Evolutionary conservation across 2,113 vertebrate genomes (phyloP), one percentile per base, ranked within the genome.

Genomic region (Ptychochromis oligacanthus): DNA sequence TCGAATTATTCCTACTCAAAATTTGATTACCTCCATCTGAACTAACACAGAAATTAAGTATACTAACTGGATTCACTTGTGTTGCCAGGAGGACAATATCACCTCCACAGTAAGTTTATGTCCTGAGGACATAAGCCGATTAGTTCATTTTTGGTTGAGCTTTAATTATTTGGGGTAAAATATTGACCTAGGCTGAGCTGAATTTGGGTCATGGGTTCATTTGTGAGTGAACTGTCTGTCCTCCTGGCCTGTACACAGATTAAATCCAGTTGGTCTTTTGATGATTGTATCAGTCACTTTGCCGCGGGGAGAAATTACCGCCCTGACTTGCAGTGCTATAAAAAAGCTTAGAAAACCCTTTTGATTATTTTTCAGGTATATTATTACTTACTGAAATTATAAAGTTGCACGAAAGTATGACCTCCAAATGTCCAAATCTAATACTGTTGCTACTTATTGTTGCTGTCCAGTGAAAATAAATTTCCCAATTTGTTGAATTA

Each of bases 1-100:
- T 58, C 9, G 20, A 75, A 26, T 59, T 6, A 62, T 54, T 4
- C 26, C 34, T 7, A 12, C 54, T 40, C 22, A 24, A 24, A 57
- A 24, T 56, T 34, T 54, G 26, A 65, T 57, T 22, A 43, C 7
- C n/a, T 49, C 7, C 26, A 38, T 67, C 22, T 55, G 26, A 52
- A 67, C 62, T 72, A 59, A 85, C 7, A 1, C 34, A 55, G 4
- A 34, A 64, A 70, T 49, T 0, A 74, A 40, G 3, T 7, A 3
- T 12, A 6, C 1, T 34, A 77, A 75, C 86, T 90, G 88, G 88
- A 88, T 89, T 92, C 24, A 54, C 6, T 76, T 15, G 77, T 77
- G 81, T 82, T 31, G 18, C 58, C 64, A 83, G 83, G 85, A 88
- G 24, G 87, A 43, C 24, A 0, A 12, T 49, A 28, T 70, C 65